These are phyloP conservation scores for Trichonephila clavata DNA, from an alignment of 1,140 invertebrate species.

Conservation along the genomic window DNA sequence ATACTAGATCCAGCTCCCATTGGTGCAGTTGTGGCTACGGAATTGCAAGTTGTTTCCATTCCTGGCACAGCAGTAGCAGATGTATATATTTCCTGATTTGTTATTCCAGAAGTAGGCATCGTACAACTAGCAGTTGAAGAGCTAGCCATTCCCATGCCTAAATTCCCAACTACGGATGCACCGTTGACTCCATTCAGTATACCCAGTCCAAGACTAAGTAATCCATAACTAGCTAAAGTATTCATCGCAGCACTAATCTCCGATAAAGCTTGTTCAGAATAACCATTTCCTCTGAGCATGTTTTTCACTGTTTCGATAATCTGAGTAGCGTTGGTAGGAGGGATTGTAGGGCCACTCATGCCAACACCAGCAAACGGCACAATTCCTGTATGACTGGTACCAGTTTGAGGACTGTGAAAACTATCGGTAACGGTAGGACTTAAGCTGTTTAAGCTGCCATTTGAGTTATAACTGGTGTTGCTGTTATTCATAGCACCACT, in stretches of 20 bases:
- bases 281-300: constrained; percentile 91
- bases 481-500: constrained; percentile 78
- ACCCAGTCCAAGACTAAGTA: constrained; percentile 91
- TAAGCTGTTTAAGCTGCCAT: constrained; percentile 79
- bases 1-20: constrained; percentile 71
- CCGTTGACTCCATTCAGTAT: constrained; percentile 77
- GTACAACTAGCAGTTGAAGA: constrained; percentile 79
- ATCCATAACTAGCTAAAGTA: constrained; percentile 95
- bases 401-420: constrained; percentile 77
- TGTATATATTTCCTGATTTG: constrained; percentile 69
- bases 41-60: constrained; percentile 75
- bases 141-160: constrained; percentile 79
- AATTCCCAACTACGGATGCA: constrained; percentile 78
- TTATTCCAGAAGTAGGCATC: constrained; percentile 76
- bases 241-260: constrained; percentile 95
- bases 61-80: constrained; percentile 63
- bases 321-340: constrained; percentile 85
- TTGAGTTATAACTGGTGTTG: constrained; percentile 79
- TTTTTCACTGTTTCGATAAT: constrained; percentile 91
- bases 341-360: constrained; percentile 74
- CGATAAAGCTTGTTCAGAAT: constrained; percentile 91
- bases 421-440: constrained; percentile 78
- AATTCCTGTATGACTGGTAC: constrained; percentile 75
- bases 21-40: constrained; percentile 79
- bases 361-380: constrained; percentile 77